Conservation (phyloP, 2,113 vertebrate species). For the Dipodomys spectabilis region DNA sequence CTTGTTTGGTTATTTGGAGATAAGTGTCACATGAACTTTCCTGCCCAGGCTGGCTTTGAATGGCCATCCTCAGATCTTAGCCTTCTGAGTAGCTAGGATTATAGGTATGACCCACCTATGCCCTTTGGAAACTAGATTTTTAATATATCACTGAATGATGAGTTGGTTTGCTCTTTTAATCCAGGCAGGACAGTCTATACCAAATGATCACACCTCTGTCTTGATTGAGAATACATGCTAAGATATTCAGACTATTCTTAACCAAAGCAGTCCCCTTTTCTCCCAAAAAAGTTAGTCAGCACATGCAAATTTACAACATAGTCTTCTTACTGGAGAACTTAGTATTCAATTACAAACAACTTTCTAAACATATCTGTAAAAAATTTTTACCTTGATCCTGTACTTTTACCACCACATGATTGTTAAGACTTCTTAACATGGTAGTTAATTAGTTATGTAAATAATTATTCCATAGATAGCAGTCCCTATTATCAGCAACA, state of each 20-base stretch:
- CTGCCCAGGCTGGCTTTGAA: too few species aligned
- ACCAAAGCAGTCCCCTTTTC: background rate
- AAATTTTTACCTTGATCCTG: background rate
- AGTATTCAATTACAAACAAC: background rate
- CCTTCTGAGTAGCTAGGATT: too few species aligned
- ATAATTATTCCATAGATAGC: background rate
- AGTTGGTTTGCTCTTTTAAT: constrained; percentile 7
- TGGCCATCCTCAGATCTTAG: too few species aligned
- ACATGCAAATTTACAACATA: background rate
- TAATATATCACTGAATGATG: background rate
- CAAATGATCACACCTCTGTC: background rate
- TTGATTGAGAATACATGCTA: background rate
- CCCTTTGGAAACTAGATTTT: background rate
- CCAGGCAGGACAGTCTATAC: background rate
- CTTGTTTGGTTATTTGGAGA: too few species aligned
- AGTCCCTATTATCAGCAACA: background rate
- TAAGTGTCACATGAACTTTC: too few species aligned
- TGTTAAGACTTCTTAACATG: constrained; percentile 12
- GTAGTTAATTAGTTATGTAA: constrained; percentile 2
- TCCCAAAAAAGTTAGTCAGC: background rate
- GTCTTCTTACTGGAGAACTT: background rate
- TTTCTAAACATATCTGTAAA: background rate
- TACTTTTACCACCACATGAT: background rate
- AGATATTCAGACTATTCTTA: background rate
- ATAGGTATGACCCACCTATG: too few species aligned